Base-by-base conservation (phyloP, 2,888 invertebrate species). In the Tachina fera region DNA sequence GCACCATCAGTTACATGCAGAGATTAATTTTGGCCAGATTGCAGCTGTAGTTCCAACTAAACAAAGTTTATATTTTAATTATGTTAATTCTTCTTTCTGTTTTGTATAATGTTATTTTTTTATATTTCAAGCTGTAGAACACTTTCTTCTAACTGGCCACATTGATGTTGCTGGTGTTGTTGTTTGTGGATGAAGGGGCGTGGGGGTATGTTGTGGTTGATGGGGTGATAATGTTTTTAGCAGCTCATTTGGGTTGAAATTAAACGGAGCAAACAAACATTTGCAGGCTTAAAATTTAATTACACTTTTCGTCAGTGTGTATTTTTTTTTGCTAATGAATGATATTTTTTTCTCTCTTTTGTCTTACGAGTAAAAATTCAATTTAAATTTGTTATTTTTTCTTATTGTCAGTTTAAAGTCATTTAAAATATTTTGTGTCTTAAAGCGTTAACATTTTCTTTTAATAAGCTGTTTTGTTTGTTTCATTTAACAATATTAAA, bases 251-350 rank as follows among this genome's bases (percentile, higher is more conserved):
- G 8, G 49, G 63, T 75, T 81, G 56, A 71, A 83, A 58, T 76
- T 63, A 78, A 74, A 74, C 39, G 60, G 78, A 61, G 41, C 77
- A 72, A 80, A 63, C 65, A 83, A 67, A 67, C 67, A 78, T 72
- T 83, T 78, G 72, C 53, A 60, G 53, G 80, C 76, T 83, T 83
- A 76, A 71, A 76, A 83, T 86, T 86, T 86, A 86, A 86, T 86
- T 86, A 86, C 68, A 67, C 61, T 68, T 67, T 67, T 79, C 61
- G 10, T 71, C 63, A 53, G 67, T 43, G 14, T 77, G 1, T 56
- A 16, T 67, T 49, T 61, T 67, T 49, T 61, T 19, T 41, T 39
- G 19, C 56, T 72, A 31, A 31, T 45, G 1, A 10, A 10, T n/a
- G 39, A 41, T 60, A 3, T 39, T 19, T 47, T 16, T 11, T 81